Conservation (phyloP, 2,888 invertebrate species). For the Zonitis immaculata region DNA sequence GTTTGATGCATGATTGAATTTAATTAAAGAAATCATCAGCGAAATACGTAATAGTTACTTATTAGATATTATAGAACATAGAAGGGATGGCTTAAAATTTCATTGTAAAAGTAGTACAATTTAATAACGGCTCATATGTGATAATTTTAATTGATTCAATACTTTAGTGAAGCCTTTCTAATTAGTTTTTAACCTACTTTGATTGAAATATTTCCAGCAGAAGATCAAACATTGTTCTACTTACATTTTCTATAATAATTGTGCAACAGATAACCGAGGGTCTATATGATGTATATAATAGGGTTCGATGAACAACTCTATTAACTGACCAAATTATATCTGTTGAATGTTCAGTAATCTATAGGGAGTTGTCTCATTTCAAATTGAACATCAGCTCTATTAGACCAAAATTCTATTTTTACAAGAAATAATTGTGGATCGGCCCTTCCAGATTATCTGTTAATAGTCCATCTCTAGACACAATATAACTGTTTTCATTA, state of each 20-base stretch:
- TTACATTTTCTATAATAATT: not conserved
- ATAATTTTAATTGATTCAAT: conserved; percentile 10
- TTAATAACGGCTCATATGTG: conserved; percentile 6
- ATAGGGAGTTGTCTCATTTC: not conserved
- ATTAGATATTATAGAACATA: too few species aligned
- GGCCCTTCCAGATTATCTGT: too few species aligned
- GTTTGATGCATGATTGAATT: conserved; percentile 38
- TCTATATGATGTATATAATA: too few species aligned
- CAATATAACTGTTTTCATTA: too few species aligned
- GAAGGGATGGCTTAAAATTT: not conserved
- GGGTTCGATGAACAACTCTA: conserved; percentile 1
- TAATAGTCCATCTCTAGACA: too few species aligned
- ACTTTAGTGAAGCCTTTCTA: not conserved
- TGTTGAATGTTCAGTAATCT: not conserved
- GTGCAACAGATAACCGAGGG: conserved; percentile 1
- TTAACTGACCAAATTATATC: conserved; percentile 1
- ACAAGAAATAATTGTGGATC: too few species aligned
- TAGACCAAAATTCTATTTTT: not conserved
- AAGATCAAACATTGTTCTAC: not conserved
- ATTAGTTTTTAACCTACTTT: not conserved
- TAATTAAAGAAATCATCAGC: conserved; percentile 36
- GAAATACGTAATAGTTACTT: not conserved
- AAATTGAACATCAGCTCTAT: not conserved
- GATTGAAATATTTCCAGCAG: too few species aligned
- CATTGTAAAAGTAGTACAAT: conserved; percentile 1